Conservation (phyloP, 2,113 vertebrate genomes). For the Erythrolamprus reginae region DNA sequence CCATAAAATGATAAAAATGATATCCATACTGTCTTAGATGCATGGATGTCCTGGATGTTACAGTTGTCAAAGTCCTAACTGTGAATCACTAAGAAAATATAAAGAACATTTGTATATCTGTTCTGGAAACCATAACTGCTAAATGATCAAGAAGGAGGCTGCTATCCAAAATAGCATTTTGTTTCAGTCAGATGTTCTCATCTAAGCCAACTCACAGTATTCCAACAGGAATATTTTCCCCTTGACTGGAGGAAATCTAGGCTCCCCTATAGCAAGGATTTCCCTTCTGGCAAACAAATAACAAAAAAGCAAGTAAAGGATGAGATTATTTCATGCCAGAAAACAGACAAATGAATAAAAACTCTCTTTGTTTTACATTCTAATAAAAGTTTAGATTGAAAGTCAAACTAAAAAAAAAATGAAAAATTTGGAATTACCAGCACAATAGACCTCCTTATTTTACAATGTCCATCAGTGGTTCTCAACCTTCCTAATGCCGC, state of each 20-base stretch:
- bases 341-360: slow-evolving; percentile 44
- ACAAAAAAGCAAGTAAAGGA: slow-evolving; percentile 33
- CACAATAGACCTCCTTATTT: slow-evolving; percentile 43
- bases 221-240: slow-evolving; percentile 53
- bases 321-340: slow-evolving; percentile 47
- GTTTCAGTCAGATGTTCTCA: slow-evolving; percentile 51
- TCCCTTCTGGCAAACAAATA: slow-evolving; percentile 62
- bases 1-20: slow-evolving; percentile 56
- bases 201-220: slow-evolving; percentile 36
- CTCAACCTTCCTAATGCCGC: no score
- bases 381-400: slow-evolving; percentile 62
- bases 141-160: slow-evolving; percentile 14
- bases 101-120: slow-evolving; percentile 32
- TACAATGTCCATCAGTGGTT: no score
- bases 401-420: slow-evolving; percentile 49
- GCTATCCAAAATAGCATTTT: slow-evolving; percentile 45
- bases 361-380: slow-evolving; percentile 64
- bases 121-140: slow-evolving; percentile 35
- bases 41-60: slow-evolving; percentile 22
- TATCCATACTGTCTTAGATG: slow-evolving; percentile 20
- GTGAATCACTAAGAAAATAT: slow-evolving; percentile 30
- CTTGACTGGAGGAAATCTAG: slow-evolving; percentile 66
- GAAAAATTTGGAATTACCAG: slow-evolving; percentile 52
- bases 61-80: background rate
- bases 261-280: slow-evolving; percentile 52